phyloP scores from a whole-genome alignment of 1,140 invertebrate species.

The Calycopis cecrops region DNA sequence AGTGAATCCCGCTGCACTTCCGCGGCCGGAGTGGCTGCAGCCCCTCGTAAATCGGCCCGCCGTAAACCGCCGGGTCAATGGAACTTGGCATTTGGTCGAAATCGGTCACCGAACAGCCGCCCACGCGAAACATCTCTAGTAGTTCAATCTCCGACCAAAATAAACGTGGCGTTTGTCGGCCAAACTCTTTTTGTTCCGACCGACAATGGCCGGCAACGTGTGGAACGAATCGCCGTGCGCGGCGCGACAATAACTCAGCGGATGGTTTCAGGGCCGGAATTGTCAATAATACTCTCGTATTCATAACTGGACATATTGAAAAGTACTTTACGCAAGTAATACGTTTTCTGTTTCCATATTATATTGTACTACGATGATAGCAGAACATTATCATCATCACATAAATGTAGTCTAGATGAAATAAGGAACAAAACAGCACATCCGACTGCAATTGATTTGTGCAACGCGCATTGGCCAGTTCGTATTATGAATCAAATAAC shows the following conservation, averaged over 20 bases:
- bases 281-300: too few relatives aligned
- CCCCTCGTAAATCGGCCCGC: constrained; percentile 31
- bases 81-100: constrained; percentile 29
- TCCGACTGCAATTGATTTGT: too few relatives aligned
- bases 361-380: too few relatives aligned
- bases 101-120: constrained; percentile 20
- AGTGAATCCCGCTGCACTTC: constrained; percentile 9
- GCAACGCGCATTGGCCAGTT: too few relatives aligned
- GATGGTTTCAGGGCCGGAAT: too few relatives aligned
- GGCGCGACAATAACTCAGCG: not conserved
- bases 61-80: constrained; percentile 44
- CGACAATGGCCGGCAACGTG: not conserved
- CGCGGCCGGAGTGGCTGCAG: constrained; percentile 11
- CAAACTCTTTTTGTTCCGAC: not conserved
- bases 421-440: too few relatives aligned
- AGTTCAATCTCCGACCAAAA: constrained; percentile 14
- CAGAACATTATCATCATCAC: too few relatives aligned
- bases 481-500: too few relatives aligned
- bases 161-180: constrained; percentile 8
- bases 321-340: too few relatives aligned
- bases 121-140: constrained; percentile 12
- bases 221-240: not conserved
- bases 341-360: too few relatives aligned
- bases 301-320: too few relatives aligned
- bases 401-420: too few relatives aligned